Percentiles rank a stretch among this genome's conserved stretches.
phyloP scores from a whole-genome alignment of 2,888 invertebrate species.

The Philereme vetulata region DNA sequence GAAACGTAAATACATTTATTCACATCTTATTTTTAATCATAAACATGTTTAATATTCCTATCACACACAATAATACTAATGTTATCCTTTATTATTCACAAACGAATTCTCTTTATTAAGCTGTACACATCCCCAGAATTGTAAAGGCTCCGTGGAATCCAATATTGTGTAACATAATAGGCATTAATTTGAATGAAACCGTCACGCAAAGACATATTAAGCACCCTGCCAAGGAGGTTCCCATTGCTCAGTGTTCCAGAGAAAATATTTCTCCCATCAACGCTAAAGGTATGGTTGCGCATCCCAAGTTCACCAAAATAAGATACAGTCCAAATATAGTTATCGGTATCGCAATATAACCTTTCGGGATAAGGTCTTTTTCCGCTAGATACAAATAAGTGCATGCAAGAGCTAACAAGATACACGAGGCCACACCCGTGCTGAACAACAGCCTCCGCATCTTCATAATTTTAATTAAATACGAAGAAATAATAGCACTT shows the following conservation, averaged over 20 bases:
- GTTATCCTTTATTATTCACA: no score
- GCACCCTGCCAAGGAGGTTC: slow-evolving; percentile 49
- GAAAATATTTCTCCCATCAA: slow-evolving; percentile 66
- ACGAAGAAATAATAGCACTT: slow-evolving; percentile 37
- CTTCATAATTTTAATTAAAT: slow-evolving; percentile 39
- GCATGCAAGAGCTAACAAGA: slow-evolving; percentile 40
- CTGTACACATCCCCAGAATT: slow-evolving; percentile 42
- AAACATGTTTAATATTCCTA: no score
- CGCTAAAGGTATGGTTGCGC: slow-evolving; percentile 60
- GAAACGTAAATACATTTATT: no score
- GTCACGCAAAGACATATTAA: slow-evolving; percentile 49
- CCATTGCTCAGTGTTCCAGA: slow-evolving; percentile 58
- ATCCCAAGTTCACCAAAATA: slow-evolving; percentile 61
- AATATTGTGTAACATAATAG: slow-evolving; percentile 40
- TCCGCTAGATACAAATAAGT: slow-evolving; percentile 36
- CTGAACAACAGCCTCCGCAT: slow-evolving; percentile 48
- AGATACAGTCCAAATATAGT: slow-evolving; percentile 55
- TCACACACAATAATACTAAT: no score
- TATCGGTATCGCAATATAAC: slow-evolving; percentile 50
- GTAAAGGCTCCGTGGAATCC: slow-evolving; percentile 51
- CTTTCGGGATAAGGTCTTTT: slow-evolving; percentile 41
- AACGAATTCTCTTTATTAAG: not conserved
- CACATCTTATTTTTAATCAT: no score
- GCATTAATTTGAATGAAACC: slow-evolving; percentile 54
- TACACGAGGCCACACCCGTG: slow-evolving; percentile 42